phyloP scores from a whole-genome alignment of 2,888 invertebrate genomes.

The Metalampra italica region DNA sequence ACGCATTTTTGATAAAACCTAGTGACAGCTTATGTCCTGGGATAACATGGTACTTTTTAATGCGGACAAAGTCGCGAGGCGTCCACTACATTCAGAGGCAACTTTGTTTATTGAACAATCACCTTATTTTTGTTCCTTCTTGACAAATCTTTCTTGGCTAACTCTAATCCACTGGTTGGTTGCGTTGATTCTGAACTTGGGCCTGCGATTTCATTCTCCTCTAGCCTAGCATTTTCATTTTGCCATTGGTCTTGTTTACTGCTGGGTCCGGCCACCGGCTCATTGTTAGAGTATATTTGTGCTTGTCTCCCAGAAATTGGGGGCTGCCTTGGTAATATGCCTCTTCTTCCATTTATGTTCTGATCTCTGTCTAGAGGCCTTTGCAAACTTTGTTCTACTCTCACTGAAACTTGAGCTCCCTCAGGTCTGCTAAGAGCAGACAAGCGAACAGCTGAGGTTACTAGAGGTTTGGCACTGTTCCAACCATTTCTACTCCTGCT shows the following conservation, averaged over 20 bases:
- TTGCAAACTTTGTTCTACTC: conserved; percentile 68
- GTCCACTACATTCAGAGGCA: too few relatives aligned
- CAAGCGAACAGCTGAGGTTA: conserved; percentile 76
- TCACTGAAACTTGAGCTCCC: conserved; percentile 68
- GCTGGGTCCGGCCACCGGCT: conserved; percentile 70
- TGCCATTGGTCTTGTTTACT: conserved; percentile 37
- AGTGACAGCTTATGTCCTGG: too few relatives aligned
- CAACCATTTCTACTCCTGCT: conserved; percentile 79
- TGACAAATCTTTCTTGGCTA: conserved; percentile 51
- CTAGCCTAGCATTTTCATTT: conserved; percentile 37
- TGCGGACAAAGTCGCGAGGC: too few relatives aligned
- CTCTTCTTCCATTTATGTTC: conserved; percentile 85
- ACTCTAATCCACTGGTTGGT: conserved; percentile 37
- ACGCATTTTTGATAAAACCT: too few relatives aligned
- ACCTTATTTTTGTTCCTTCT: conserved; percentile 65
- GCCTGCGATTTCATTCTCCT: conserved; percentile 31
- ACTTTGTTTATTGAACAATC: not conserved
- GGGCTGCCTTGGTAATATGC: conserved; percentile 69
- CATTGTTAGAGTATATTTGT: conserved; percentile 36
- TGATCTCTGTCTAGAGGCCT: conserved; percentile 81
- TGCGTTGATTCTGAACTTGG: conserved; percentile 39
- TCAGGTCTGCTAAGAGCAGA: conserved; percentile 57
- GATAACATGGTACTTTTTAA: too few relatives aligned
- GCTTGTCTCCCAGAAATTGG: conserved; percentile 36
- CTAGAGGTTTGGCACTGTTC: conserved; percentile 73